These are phyloP conservation scores for Hexactinellida sp. DNA, from an alignment of 37 sponge, comb jelly and placozoan genomes.

Conservation along the genomic window DNA sequence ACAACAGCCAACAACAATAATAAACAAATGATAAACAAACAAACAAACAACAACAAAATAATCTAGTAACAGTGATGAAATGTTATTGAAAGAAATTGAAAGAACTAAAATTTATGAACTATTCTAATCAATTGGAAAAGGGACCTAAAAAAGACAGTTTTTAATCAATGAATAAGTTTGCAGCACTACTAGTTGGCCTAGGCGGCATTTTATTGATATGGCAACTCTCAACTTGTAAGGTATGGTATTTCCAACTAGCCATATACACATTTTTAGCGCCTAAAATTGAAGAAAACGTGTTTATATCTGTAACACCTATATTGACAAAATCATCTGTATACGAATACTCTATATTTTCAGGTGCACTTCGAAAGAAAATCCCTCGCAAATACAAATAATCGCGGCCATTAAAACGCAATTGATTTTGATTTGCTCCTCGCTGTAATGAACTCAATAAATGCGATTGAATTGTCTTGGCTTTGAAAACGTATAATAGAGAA, in stretches of 20 bases:
- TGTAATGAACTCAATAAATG: not conserved
- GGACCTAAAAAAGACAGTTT: not conserved
- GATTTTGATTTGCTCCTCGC: not conserved
- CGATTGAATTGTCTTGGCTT: not conserved
- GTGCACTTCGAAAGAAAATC: not conserved
- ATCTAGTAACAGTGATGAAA: not conserved
- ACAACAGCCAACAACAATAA: not conserved
- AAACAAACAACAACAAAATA: not conserved
- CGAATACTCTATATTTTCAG: not conserved
- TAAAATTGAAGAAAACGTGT: not conserved
- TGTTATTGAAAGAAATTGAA: not conserved
- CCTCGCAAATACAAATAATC: not conserved
- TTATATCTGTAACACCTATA: not conserved
- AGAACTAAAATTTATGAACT: not conserved
- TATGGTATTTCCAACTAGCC: not conserved
- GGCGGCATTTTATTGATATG: not conserved
- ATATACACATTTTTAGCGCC: not conserved
- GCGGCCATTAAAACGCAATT: not conserved
- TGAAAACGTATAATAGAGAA: not conserved
- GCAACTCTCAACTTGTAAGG: not conserved
- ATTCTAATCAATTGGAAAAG: not conserved
- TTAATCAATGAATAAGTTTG: not conserved
- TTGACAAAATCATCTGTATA: not conserved
- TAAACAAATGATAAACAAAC: not conserved
- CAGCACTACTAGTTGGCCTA: not conserved